Conservation (phyloP, 2,113 vertebrate species). For the Syrrhaptes paradoxus region DNA sequence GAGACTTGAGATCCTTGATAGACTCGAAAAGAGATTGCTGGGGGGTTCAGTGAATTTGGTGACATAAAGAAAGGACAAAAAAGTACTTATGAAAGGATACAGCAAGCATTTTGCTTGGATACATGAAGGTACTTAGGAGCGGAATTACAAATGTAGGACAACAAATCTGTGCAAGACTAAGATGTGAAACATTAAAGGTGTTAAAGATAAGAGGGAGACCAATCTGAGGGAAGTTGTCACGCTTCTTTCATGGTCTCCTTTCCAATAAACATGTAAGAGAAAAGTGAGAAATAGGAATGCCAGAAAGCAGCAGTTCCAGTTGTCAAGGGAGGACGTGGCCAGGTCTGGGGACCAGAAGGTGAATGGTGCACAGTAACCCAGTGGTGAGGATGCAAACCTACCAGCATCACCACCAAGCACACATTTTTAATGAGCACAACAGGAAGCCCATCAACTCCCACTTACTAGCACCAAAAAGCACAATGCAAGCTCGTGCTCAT, state of each 20-base stretch:
- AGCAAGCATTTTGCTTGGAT: neutral
- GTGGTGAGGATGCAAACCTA: neutral
- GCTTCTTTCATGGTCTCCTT: neutral
- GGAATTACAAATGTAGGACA: neutral
- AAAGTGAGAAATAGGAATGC: neutral
- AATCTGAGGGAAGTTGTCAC: neutral
- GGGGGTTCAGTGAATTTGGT: neutral
- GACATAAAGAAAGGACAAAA: neutral
- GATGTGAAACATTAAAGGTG: neutral
- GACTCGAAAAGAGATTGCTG: neutral
- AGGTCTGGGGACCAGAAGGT: neutral
- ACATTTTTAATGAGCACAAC: neutral
- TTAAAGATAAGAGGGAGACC: neutral
- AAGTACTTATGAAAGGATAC: neutral
- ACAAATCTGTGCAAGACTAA: neutral
- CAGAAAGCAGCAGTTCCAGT: neutral
- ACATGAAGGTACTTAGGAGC: neutral
- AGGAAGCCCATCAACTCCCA: neutral
- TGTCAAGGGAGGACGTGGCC: neutral
- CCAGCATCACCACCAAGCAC: neutral
- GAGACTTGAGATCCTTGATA: neutral
- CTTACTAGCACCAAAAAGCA: neutral
- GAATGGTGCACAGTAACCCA: neutral
- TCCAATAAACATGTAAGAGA: accelerated
- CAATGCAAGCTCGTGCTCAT: neutral